A percentile compares a stretch with the other conserved stretches of the same genome.
Evolutionary conservation across 2,888 invertebrate genomes (phyloP).

Genomic region (Trissolcus japonicus): DNA sequence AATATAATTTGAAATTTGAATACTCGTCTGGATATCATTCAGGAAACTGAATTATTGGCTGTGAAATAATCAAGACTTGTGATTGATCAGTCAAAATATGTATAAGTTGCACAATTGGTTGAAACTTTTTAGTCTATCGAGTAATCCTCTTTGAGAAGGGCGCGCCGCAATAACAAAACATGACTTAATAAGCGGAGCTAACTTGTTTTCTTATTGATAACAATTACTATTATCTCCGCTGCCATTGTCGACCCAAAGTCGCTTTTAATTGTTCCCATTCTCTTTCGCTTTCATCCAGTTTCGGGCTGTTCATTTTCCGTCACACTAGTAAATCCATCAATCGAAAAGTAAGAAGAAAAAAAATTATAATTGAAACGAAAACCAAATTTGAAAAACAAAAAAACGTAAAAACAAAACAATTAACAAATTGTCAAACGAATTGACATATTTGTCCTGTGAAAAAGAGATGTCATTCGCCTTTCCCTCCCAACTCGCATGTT

Average conservation of each 20-base stretch:
- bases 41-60: conserved; percentile 20
- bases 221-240: conserved; percentile 45
- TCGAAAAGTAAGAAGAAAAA: too few relatives aligned
- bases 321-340: not conserved
- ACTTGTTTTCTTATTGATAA: conserved; percentile 53
- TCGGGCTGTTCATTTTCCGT: conserved; percentile 38
- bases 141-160: conserved; percentile 28
- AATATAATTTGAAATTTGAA: not conserved
- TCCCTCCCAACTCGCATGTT: conserved; percentile 32
- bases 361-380: too few relatives aligned
- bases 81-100: conserved; percentile 16
- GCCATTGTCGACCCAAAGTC: conserved; percentile 39
- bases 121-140: conserved; percentile 18
- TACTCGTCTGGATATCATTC: conserved; percentile 9
- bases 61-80: conserved; percentile 12
- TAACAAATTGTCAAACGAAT: too few relatives aligned
- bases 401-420: too few relatives aligned
- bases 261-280: conserved; percentile 44
- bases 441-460: too few relatives aligned
- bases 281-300: conserved; percentile 34
- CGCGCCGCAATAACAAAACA: conserved; percentile 35
- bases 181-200: conserved; percentile 38
- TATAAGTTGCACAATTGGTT: conserved; percentile 13
- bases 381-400: too few relatives aligned
- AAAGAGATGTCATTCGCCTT: not conserved